Base-by-base conservation (phyloP, 2,888 invertebrate species). In the Anodontia alba region DNA sequence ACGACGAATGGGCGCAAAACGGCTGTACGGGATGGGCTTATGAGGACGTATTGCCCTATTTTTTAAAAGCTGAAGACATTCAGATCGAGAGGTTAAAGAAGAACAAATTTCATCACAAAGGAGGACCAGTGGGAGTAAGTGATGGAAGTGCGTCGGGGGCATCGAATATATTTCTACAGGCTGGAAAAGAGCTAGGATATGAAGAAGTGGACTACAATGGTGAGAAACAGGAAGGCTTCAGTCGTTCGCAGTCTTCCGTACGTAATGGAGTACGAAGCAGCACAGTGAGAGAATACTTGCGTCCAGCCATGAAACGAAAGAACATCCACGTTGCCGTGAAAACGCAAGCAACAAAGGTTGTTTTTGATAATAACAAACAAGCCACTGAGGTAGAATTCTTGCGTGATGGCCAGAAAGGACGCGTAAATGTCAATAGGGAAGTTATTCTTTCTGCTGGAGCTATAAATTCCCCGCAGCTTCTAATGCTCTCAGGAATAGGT, bases 1-100 rank as follows among this genome's bases (percentile, higher is more conserved):
- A 96, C 93, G 97, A 98, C 94, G 96, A 97, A 76, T 99, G 98
- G 98, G 97, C 97, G 54, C 95, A 96, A 0, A 95, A 96, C 46
- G 98, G 98, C 0, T 98, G 98, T 94, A 95, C 96, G 0, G 98
- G 98, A 1, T 99, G 98, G 98, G 96, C 97, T 1, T 93, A 98
- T 98, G 94, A 95, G 97, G 84, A 98, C 97, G 83, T 96, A 96
- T 91, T 96, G 92, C 93, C 95, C 93, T 94, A 92, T 80, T 94
- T 95, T 94, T 94, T 95, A 92, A 93, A 96, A 93, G 94, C 96
- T 36, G 94, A 94, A 88, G 93, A 94, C 78, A 95, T 96, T 72
- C 62, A 82, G 31, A 86, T 89, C 54, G 54, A 49, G 69, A 29
- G 87, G 83, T 31, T 83, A 79, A 49, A 76, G 76, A 38, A 80